Evolutionary conservation across 2,888 invertebrate species (phyloP), one percentile per base, ranked within the genome.

Genomic region (Zhengitettix transpicula): DNA sequence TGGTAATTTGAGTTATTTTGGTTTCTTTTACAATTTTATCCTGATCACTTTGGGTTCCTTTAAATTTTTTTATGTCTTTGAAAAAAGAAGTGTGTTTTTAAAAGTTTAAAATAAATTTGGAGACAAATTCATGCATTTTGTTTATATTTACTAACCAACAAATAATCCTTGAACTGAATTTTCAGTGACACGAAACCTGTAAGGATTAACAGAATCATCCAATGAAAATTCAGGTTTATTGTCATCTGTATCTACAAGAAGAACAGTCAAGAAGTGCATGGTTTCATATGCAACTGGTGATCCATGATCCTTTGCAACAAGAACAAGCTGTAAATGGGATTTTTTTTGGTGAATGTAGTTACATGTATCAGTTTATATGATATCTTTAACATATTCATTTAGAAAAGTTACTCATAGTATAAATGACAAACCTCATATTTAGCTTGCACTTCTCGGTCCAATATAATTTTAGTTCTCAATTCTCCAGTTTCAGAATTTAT

Each of bases 261-360:
- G 77, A 52, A 93, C 81, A 0, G 83, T 85, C 55, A 93, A 74
- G 58, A 88, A 80, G 0, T 85, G 81, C 9, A 89, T 74, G 1
- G 84, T 85, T 72, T 92, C 90, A 67, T 87, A 89, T 67, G 84
- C 82, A 1, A 84, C 83, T 0, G 91, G 91, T 28, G 80, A 82
- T 1, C 92, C 92, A 66, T 89, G 85, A 74, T 92, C 92, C 54
- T 83, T 80, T 0, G 91, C 92, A 9, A 85, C 89, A 66, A 92
- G 76, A 15, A 87, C 83, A 58, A 92, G 73, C 83, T 89, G 71
- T 47, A 54, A 14, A 56, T 14, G 11, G 16, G 28, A 52, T 52
- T 28, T 28, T n/a, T 28, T 28, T 10, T 17, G 47, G 11, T 40
- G n/a, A 44, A 10, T 12, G 2, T 56, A 58, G n/a, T 40, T 52